phyloP scores from a whole-genome alignment of 2,888 invertebrate species.

The Nematopogon swammerdamellus region DNA sequence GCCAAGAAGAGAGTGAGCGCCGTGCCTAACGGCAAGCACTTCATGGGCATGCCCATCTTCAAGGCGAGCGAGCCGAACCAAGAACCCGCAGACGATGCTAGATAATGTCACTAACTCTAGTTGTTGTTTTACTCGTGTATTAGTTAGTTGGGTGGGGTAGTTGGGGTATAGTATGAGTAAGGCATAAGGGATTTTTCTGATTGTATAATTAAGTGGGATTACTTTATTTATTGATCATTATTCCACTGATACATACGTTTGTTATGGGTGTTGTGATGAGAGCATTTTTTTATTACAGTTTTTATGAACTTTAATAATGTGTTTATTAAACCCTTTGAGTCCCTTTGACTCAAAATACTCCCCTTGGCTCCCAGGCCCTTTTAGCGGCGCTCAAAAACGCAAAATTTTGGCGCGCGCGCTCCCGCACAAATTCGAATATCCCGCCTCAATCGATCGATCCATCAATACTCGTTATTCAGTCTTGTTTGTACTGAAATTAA shows the following conservation, averaged over 20 bases:
- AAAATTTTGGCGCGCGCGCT: too few species aligned
- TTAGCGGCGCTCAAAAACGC: too few species aligned
- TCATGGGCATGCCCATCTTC: slow-evolving; percentile 80
- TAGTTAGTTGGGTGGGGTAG: slow-evolving; percentile 1
- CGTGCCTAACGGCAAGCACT: slow-evolving; percentile 51
- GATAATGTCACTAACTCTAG: slow-evolving; percentile 16
- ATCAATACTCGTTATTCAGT: too few species aligned
- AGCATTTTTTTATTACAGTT: slow-evolving; percentile 3
- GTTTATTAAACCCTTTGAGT: slow-evolving; percentile 6
- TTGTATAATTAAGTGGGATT: too few species aligned
- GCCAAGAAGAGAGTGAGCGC: slow-evolving; percentile 42
- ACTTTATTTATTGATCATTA: too few species aligned
- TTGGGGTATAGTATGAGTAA: slow-evolving; percentile 4
- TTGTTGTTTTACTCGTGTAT: not conserved
- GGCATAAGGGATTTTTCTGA: too few species aligned
- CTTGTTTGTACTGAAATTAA: too few species aligned
- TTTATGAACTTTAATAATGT: slow-evolving; percentile 5
- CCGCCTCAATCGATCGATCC: too few species aligned
- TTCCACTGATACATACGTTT: too few species aligned
- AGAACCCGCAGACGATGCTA: slow-evolving; percentile 27
- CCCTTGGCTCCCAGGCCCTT: too few species aligned
- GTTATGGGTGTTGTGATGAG: slow-evolving; percentile 5
- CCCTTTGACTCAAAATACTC: too few species aligned
- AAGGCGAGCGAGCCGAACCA: slow-evolving; percentile 32
- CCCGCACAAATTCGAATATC: too few species aligned